Evolutionary conservation across 2,888 invertebrate genomes (phyloP).

Genomic region (Bugula neritina): DNA sequence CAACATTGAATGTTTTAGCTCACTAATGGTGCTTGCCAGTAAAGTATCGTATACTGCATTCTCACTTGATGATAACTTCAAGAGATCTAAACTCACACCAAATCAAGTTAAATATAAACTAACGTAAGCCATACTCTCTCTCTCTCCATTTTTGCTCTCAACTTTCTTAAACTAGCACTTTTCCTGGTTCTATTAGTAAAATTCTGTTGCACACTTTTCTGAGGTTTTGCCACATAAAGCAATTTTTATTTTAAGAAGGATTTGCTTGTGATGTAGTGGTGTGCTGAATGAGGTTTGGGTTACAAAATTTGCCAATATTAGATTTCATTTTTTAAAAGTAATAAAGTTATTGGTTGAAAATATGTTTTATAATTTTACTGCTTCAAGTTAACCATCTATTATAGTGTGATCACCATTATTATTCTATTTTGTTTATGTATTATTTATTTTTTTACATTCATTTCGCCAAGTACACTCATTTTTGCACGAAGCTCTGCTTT

Average conservation of each 20-base stretch:
- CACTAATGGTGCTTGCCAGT: constrained; percentile 4
- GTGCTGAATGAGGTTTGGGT: no score
- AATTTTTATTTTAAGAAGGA: background rate
- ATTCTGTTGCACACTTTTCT: background rate
- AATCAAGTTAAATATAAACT: constrained; percentile 7
- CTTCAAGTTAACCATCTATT: background rate
- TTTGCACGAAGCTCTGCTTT: no score
- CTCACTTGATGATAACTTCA: background rate
- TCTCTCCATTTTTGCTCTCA: background rate
- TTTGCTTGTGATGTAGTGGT: background rate
- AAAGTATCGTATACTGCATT: constrained; percentile 4
- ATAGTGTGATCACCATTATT: background rate
- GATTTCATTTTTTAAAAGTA: background rate
- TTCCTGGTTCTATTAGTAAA: background rate
- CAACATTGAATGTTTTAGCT: background rate
- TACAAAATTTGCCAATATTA: no score
- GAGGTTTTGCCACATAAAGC: background rate
- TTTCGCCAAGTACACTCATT: no score
- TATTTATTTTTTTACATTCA: background rate
- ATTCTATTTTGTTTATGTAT: background rate
- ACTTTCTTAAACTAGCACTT: background rate
- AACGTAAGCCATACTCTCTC: background rate
- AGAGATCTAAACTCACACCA: background rate
- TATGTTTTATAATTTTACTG: background rate
- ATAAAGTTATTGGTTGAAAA: background rate